These are phyloP conservation scores for Belonocnema kinseyi DNA, from an alignment of 1,140 invertebrate genomes.

Conservation along the genomic window DNA sequence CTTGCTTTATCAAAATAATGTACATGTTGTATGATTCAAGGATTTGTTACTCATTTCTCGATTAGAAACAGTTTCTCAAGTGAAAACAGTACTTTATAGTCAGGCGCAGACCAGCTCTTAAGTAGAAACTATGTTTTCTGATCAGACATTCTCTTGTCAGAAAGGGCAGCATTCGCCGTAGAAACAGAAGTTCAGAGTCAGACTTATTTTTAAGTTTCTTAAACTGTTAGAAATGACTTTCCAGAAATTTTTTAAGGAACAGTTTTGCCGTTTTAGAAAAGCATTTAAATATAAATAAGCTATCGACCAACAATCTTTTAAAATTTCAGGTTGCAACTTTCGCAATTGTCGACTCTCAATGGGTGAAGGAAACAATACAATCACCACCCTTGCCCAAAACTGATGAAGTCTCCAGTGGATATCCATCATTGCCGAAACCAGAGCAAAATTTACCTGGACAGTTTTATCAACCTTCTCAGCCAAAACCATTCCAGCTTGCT, in stretches of 20 bases:
- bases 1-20: neutral
- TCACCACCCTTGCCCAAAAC: slow-evolving; percentile 43
- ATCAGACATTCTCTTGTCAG: slow-evolving; percentile 7
- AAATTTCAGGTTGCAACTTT: slow-evolving; percentile 66
- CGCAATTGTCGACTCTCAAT: slow-evolving; percentile 64
- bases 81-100: no score
- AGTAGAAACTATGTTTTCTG: neutral
- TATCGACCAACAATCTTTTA: neutral
- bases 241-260: no score
- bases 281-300: no score
- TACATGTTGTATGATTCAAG: no score
- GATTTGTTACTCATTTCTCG: no score
- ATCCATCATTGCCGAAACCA: neutral
- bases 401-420: slow-evolving; percentile 29
- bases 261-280: no score
- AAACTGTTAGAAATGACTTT: no score
- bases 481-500: slow-evolving; percentile 18
- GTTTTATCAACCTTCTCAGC: neutral
- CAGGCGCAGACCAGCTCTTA: neutral
- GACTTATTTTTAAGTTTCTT: no score
- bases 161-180: no score
- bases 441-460: no score
- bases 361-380: slow-evolving; percentile 62
- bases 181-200: no score
- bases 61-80: no score